Percentiles rank a stretch among this genome's conserved stretches.
These are phyloP conservation scores for Metopolophium dirhodum DNA, from an alignment of 1,140 invertebrate species.

Conservation along the genomic window DNA sequence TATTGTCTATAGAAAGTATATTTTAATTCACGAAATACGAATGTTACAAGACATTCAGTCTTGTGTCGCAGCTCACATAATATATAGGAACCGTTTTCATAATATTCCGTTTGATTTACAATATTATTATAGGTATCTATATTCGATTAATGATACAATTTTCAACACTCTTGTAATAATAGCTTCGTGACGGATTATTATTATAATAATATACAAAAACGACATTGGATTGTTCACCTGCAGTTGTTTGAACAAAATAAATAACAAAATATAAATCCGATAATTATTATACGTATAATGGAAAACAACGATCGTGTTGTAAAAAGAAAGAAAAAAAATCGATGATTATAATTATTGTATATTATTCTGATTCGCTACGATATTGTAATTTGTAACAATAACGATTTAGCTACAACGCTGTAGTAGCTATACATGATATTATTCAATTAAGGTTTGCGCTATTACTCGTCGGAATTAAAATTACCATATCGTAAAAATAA, in stretches of 20 bases:
- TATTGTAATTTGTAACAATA: not conserved
- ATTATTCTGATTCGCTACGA: not conserved
- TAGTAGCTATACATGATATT: not conserved
- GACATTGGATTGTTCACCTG: too few species aligned
- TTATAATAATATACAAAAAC: too few species aligned
- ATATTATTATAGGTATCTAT: not conserved
- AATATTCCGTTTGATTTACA: not conserved
- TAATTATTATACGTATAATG: not conserved
- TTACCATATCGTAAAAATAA: not conserved
- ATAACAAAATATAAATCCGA: too few species aligned
- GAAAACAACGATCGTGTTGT: not conserved
- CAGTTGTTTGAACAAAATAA: too few species aligned
- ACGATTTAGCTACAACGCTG: not conserved
- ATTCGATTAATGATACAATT: too few species aligned
- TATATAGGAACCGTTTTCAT: not conserved
- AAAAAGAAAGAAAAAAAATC: not conserved
- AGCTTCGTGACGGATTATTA: too few species aligned
- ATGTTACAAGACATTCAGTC: too few species aligned
- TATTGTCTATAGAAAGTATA: not conserved
- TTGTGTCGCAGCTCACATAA: too few species aligned
- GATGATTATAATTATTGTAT: not conserved
- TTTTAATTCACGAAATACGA: not conserved
- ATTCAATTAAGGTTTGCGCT: not conserved
- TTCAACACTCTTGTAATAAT: too few species aligned
- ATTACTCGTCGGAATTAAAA: conserved; percentile 3